Base-by-base conservation (phyloP, 2,888 invertebrate genomes). In the Hemicrepidius hirtus region DNA sequence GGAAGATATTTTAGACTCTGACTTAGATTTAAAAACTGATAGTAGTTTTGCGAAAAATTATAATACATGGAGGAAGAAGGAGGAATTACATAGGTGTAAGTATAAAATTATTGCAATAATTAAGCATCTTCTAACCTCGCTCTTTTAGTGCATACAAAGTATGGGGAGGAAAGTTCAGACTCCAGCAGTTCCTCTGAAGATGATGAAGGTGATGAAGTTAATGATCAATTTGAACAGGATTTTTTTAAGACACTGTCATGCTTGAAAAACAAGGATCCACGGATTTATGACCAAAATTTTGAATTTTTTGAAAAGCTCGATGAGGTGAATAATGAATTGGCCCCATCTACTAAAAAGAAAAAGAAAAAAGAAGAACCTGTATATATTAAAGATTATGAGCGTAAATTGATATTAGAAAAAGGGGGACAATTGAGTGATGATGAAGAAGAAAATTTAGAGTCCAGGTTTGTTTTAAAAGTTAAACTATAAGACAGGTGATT, bases 171-270 rank as follows among this genome's bases (percentile, higher is more conserved):
- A 5, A 83, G 84, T 0, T 86, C 87, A 1, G 85, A 87, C 3
- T 87, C 87, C 0, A 86, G 85, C 71, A 85, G 86, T 57, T 90
- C 91, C 0, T 90, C 90, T 28, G 90, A 90, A 76, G 92, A 92
- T 35, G 92, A 93, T 68, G 90, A 91, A 77, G 89, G 88, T 62
- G 85, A 86, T 78, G 88, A 90, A 85, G 78, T 93, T 84, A 86
- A 92, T 0, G 90, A 92, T 79, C 90, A 92, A 76, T 87, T 93
- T 55, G 97, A 98, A 82, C 92, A 94, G 78, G 93, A 95, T 76
- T 99, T 99, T 86, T 92, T 96, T 49, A 94, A 94, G 86, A 94
- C 97, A 0, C 87, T 98, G 1, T 90, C 97, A 0, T 92, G 92
- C 62, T 86, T 99, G 53, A 98, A 97, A 84, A 94, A 91, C 53